Evolutionary conservation across 2,113 vertebrate genomes (phyloP).

Genomic region (Eudyptes chrysolophus): DNA sequence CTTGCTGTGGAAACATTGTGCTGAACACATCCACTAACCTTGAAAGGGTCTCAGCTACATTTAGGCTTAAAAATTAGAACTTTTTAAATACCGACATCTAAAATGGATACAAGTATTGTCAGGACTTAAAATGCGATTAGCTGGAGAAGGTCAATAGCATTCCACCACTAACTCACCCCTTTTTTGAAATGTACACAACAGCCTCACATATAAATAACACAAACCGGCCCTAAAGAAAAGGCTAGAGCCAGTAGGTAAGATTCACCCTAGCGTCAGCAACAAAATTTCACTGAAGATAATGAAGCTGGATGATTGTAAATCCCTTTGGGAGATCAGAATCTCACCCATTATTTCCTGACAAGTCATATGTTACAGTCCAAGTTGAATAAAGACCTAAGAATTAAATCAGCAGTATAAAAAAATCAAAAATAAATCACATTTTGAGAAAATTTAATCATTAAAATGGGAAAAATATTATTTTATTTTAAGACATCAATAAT

Average conservation of each 20-base stretch:
- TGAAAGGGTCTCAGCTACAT: background rate
- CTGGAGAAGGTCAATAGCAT: background rate
- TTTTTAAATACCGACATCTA: background rate
- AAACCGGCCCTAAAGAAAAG: background rate
- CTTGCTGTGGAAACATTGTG: background rate
- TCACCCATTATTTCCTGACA: background rate
- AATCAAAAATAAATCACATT: background rate
- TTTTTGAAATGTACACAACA: background rate
- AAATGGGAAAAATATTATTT: background rate
- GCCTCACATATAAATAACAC: background rate
- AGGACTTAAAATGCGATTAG: background rate
- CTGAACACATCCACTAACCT: background rate
- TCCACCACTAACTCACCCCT: background rate
- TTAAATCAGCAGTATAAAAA: background rate
- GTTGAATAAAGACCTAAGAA: constrained; percentile 13
- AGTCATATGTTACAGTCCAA: background rate
- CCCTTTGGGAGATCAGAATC: background rate
- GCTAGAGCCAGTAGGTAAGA: background rate
- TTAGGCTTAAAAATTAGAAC: background rate
- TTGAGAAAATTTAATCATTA: background rate
- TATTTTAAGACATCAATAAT: background rate
- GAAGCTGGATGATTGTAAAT: background rate
- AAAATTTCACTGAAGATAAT: background rate
- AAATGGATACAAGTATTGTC: background rate
- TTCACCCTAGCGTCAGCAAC: background rate